phyloP scores from a whole-genome alignment of 2,797 vertebrate genomes.

The Hydrocynus forskahlii region DNA sequence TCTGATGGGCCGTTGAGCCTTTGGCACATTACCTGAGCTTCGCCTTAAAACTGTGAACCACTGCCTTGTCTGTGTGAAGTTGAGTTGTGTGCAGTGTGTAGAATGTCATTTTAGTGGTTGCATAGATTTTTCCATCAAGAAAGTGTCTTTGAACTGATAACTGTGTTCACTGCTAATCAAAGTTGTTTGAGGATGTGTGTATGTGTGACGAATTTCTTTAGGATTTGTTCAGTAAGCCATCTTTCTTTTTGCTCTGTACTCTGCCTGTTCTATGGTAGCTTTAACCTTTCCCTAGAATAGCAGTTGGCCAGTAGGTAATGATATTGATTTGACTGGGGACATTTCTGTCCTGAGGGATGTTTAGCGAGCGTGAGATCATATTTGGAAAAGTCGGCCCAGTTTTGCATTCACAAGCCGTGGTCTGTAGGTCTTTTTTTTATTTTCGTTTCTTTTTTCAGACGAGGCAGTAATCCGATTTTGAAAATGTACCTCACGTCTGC shows the following conservation, averaged over 20 bases:
- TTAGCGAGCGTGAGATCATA: slow-evolving; percentile 50
- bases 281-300: background rate
- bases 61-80: background rate
- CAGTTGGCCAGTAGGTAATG: slow-evolving; percentile 38
- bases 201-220: background rate
- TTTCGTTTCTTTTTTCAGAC: background rate
- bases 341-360: slow-evolving; percentile 33
- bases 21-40: background rate
- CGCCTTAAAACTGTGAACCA: background rate
- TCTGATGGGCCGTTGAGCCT: slow-evolving; percentile 20
- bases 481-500: slow-evolving; percentile 49
- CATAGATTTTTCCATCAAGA: slow-evolving; percentile 20
- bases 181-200: slow-evolving; percentile 1
- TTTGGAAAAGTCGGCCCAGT: slow-evolving; percentile 41
- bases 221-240: background rate
- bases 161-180: slow-evolving; percentile 29
- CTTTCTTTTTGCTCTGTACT: background rate
- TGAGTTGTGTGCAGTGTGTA: slow-evolving; percentile 48
- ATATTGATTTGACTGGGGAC: slow-evolving; percentile 41
- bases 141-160: slow-evolving; percentile 44
- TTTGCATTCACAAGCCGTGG: slow-evolving; percentile 31
- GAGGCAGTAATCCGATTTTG: slow-evolving; percentile 55
- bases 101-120: slow-evolving; percentile 37
- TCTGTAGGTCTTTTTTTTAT: slow-evolving; percentile 2
- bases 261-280: background rate